Percentiles rank a stretch among this genome's conserved stretches.
These are phyloP conservation scores for Hymenochirus boettgeri DNA, from an alignment of 2,113 vertebrate species.

Conservation along the genomic window DNA sequence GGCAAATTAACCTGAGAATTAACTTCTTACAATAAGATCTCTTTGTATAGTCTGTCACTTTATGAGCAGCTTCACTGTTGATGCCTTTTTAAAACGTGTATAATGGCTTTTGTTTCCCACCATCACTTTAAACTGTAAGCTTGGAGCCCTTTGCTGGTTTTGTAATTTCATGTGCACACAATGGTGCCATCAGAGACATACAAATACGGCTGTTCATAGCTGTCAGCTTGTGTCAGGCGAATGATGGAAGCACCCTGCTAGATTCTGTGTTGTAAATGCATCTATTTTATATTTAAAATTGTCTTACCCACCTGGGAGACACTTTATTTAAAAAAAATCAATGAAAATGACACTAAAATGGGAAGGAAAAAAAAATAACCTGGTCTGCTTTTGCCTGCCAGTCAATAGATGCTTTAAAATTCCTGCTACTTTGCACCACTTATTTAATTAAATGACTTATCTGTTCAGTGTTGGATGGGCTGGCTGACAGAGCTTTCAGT, in stretches of 20 bases:
- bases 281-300: slow-evolving; percentile 41
- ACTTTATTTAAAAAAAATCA: slow-evolving; percentile 43
- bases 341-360: slow-evolving; percentile 50
- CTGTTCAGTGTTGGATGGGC: slow-evolving; percentile 16
- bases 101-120: too few relatives aligned
- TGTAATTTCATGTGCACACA: not conserved
- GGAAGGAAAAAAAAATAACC: slow-evolving; percentile 41
- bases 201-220: slow-evolving; percentile 15
- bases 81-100: too few relatives aligned
- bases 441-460: slow-evolving; percentile 55
- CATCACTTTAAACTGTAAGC: not conserved
- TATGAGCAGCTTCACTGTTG: too few relatives aligned
- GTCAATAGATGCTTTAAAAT: slow-evolving; percentile 48
- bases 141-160: not conserved
- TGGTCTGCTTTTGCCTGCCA: slow-evolving; percentile 47
- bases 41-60: too few relatives aligned
- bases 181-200: not conserved
- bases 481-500: slow-evolving; percentile 41
- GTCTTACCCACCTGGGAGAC: slow-evolving; percentile 33
- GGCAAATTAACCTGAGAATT: too few relatives aligned
- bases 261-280: slow-evolving; percentile 43
- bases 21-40: too few relatives aligned
- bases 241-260: slow-evolving; percentile 41
- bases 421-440: slow-evolving; percentile 37
- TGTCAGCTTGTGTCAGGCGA: slow-evolving; percentile 21